These are phyloP conservation scores for Sinocyclocheilus maitianheensis DNA, from an alignment of 2,113 vertebrate genomes.

Conservation along the genomic window DNA sequence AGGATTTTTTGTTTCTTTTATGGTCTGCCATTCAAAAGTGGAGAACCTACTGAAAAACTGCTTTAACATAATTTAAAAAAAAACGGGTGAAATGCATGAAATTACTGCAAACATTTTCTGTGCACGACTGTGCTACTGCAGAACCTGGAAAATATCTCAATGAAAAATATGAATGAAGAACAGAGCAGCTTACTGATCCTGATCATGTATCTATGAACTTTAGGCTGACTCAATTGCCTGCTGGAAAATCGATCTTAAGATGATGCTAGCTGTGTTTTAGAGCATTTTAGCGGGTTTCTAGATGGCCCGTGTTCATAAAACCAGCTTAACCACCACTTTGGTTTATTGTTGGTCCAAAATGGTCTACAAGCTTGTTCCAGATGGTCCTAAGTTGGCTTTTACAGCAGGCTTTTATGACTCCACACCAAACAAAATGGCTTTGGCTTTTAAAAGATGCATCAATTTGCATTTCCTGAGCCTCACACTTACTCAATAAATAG, in stretches of 20 bases:
- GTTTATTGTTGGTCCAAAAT: not conserved
- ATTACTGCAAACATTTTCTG: not conserved
- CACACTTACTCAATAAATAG: not conserved
- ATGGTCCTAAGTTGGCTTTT: not conserved
- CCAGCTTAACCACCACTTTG: not conserved
- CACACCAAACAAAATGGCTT: not conserved
- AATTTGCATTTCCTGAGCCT: not conserved
- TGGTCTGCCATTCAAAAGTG: too few relatives aligned
- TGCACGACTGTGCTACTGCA: not conserved
- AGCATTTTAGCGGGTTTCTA: not conserved
- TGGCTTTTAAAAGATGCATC: not conserved
- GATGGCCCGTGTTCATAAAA: not conserved
- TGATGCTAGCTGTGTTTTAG: not conserved
- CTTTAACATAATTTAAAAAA: not conserved
- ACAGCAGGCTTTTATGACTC: not conserved
- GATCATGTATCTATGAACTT: too few relatives aligned
- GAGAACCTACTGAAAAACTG: not conserved
- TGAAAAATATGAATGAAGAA: not conserved
- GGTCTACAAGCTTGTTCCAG: not conserved
- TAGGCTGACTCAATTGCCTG: not conserved
- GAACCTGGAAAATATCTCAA: not conserved
- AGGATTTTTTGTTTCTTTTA: not conserved
- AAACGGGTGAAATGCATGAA: not conserved
- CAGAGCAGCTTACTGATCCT: not conserved
- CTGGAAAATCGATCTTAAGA: not conserved